A percentile compares a stretch with the other conserved stretches of the same genome.
These are phyloP conservation scores for Oxyura jamaicensis DNA, from an alignment of 2,113 vertebrate genomes.

Conservation along the genomic window DNA sequence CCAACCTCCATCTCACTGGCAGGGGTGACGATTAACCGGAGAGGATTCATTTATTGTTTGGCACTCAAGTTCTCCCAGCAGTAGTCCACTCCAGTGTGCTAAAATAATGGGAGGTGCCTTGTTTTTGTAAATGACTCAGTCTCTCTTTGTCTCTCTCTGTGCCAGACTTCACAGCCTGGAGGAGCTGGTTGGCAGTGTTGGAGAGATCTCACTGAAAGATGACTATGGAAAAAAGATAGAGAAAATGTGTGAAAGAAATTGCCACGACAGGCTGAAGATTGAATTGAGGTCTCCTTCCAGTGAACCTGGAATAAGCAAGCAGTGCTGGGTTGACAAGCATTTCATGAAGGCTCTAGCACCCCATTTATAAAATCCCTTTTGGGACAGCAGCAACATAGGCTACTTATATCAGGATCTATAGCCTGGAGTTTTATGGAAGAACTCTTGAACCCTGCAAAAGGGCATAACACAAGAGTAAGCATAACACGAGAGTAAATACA, in stretches of 20 bases:
- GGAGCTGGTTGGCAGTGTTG: neutral
- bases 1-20: constrained; percentile 37
- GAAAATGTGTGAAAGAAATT: neutral
- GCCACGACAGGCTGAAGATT: neutral
- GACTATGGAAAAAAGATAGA: neutral
- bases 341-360: neutral
- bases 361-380: neutral
- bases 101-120: neutral
- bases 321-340: neutral
- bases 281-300: neutral
- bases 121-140: constrained; percentile 12
- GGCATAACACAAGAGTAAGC: constrained; percentile 34
- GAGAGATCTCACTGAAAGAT: neutral
- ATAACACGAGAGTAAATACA: constrained; percentile 37
- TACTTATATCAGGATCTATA: neutral
- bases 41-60: constrained; percentile 52
- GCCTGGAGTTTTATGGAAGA: constrained; percentile 24
- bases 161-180: neutral
- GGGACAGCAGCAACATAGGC: neutral
- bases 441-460: constrained; percentile 42
- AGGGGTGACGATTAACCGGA: constrained; percentile 50
- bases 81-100: neutral
- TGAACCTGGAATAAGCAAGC: constrained; percentile 12
- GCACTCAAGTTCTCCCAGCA: constrained; percentile 28
- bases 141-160: constrained; percentile 2